Evolutionary conservation across 2,797 vertebrate genomes (phyloP), one percentile per base, ranked within the genome.

Genomic region (Microctenopoma stevenorrisi): DNA sequence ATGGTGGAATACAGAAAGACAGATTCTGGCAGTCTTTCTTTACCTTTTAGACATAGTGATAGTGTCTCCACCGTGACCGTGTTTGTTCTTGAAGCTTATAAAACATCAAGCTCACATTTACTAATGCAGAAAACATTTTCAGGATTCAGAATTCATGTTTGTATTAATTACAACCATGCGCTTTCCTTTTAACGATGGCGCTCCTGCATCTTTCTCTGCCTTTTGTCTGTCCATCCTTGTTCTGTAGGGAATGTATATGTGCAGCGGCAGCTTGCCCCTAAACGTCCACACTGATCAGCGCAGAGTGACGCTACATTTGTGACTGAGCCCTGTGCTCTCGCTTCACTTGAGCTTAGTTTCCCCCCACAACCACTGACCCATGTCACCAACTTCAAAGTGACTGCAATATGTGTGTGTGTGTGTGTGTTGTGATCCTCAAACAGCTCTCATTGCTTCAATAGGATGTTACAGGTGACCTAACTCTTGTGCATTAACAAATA

Each of bases 251-350:
- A 14, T 1, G 22, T 64, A 43, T 28, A 54, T 58, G 46, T 72
- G 43, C 56, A 60, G 72, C 58, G 30, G 72, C 60, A 44, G 22
- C 69, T 70, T 53, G 55, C 51, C 40, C 76, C 65, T 83, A 75
- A 89, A 86, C 86, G 85, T 91, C 83, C 50, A 72, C 73, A 28
- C 64, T 64, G 77, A 86, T 84, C 81, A 72, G 72, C 42, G 15
- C 56, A 42, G 79, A 76, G 67, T 66, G 81, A 86, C 14, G 65
- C 61, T 61, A 68, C 72, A 18, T 85, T 87, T 52, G 68, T 88
- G 89, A 89, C 89, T 85, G 84, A 88, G 73, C 80, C 81, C 76
- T 80, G 74, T 75, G 76, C 84, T 91, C 85, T 86, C 74, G 78
- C 91, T 88, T 86, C 82, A 83, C 74, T 91, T 84, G 88, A 89